Evolutionary conservation across 2,113 vertebrate genomes (phyloP), one percentile per base, ranked within the genome.

Genomic region (Amphiprion percula): DNA sequence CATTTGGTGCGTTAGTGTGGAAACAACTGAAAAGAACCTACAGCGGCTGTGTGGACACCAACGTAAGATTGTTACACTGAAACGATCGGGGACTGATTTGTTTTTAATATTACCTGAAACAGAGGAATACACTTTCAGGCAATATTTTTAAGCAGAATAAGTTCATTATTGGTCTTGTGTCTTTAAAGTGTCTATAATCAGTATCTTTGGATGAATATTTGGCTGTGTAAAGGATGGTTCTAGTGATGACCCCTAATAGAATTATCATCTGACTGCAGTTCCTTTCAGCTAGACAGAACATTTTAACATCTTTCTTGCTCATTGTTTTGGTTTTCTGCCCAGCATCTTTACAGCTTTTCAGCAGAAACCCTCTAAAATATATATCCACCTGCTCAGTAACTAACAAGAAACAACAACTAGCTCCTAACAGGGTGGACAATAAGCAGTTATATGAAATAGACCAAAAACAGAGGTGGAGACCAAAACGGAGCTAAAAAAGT

Each of bases 101-200:
- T 70, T 26, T 16, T 9, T n/a, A n/a, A 44, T 14, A 14, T 9
- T 44, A 15, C 14, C 14, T 44, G 41, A 4, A 12, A 44, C 12
- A 44, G 41, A 44, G 41, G 12, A 44, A 44, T 44, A 14, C 41
- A 44, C 2, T 44, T 15, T 44, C 41, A 44, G 14, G 4, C 14
- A 44, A 44, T 44, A 3, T 15, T 15, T 67, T 24, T 46, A 30
- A 39, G 6, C 10, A 23, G 9, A 23, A 30, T 67, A 37, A 37
- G 10, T 24, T 30, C 10, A 53, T 23, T 47, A 10, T 26, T 55
- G n/a, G 1, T 21, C 63, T 63, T 23, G 8, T 46, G 16, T 52
- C 37, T 17, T 28, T 61, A 24, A 80, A 79, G 23, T 19, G 52
- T 50, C 49, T 28, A 4, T 49, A 37, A 62, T 74, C 4, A 66